Evolutionary conservation across 2,888 invertebrate species (phyloP).

Genomic region (Agriopis marginaria): DNA sequence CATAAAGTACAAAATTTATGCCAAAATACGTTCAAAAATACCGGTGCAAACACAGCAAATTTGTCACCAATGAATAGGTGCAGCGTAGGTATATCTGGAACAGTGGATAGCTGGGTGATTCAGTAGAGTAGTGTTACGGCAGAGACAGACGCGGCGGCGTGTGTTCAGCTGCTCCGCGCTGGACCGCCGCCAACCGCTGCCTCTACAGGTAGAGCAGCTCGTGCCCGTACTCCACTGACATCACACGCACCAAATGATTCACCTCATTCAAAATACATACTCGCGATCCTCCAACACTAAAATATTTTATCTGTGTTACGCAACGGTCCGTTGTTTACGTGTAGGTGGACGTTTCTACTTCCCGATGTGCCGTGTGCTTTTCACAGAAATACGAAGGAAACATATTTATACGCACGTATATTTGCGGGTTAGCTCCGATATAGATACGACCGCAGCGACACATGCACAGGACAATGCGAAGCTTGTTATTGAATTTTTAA

Average conservation of each 20-base stretch:
- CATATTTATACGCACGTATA: slow-evolving; percentile 37
- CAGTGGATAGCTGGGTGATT: slow-evolving; percentile 33
- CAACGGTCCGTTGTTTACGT: slow-evolving; percentile 50
- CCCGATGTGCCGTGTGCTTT: slow-evolving; percentile 38
- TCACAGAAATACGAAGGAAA: slow-evolving; percentile 33
- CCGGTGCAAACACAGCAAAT: background rate
- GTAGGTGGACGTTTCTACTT: slow-evolving; percentile 34
- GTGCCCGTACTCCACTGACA: slow-evolving; percentile 70
- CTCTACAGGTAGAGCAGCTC: slow-evolving; percentile 78
- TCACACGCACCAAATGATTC: slow-evolving; percentile 70
- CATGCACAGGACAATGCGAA: slow-evolving; percentile 73
- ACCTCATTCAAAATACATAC: slow-evolving; percentile 73
- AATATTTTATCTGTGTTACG: slow-evolving; percentile 55
- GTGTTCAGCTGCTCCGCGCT: slow-evolving; percentile 66
- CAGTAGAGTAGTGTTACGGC: slow-evolving; percentile 30
- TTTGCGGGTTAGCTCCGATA: slow-evolving; percentile 49
- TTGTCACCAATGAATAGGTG: slow-evolving; percentile 10
- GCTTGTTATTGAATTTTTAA: slow-evolving; percentile 82
- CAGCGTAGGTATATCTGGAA: slow-evolving; percentile 11
- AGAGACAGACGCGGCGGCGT: slow-evolving; percentile 59
- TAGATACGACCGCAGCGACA: slow-evolving; percentile 56
- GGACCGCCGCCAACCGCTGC: slow-evolving; percentile 76
- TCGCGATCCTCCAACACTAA: slow-evolving; percentile 48
- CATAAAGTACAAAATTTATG: background rate
- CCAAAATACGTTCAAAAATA: background rate